These are phyloP conservation scores for Apocheima hispidaria DNA, from an alignment of 2,888 invertebrate species.

Conservation along the genomic window DNA sequence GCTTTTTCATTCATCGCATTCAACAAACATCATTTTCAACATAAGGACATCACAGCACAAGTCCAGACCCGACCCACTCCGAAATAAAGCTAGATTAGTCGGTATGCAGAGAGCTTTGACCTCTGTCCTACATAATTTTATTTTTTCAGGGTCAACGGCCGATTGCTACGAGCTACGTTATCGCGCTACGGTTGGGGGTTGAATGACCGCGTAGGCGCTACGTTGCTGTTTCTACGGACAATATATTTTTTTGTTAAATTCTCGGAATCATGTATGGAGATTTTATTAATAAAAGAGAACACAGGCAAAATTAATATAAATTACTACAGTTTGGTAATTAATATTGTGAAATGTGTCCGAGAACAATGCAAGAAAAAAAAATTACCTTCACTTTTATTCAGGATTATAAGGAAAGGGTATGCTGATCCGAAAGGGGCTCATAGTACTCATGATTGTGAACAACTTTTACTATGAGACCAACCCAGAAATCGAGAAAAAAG, in stretches of 20 bases:
- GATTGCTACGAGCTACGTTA: constrained; percentile 38
- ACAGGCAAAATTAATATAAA: background rate
- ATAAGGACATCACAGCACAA: too few species aligned
- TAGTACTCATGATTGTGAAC: too few species aligned
- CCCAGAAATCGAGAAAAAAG: too few species aligned
- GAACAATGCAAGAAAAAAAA: too few species aligned
- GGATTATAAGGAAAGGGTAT: too few species aligned
- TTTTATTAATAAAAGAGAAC: background rate
- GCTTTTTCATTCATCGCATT: too few species aligned
- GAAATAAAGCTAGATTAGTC: background rate
- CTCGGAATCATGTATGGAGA: background rate
- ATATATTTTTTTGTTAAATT: background rate
- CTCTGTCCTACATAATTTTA: constrained; percentile 13
- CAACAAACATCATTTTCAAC: too few species aligned
- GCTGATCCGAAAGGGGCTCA: too few species aligned
- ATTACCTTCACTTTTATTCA: too few species aligned
- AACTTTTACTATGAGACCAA: too few species aligned
- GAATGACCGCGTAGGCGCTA: constrained; percentile 44
- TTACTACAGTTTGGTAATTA: background rate
- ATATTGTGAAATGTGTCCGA: too few species aligned
- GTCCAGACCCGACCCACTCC: too few species aligned
- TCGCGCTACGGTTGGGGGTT: constrained; percentile 39
- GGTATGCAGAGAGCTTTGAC: background rate
- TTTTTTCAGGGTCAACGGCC: constrained; percentile 28
- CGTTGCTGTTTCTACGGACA: constrained; percentile 33